Evolutionary conservation across 2,113 vertebrate species (phyloP).

Genomic region (Deroptyus accipitrinus): DNA sequence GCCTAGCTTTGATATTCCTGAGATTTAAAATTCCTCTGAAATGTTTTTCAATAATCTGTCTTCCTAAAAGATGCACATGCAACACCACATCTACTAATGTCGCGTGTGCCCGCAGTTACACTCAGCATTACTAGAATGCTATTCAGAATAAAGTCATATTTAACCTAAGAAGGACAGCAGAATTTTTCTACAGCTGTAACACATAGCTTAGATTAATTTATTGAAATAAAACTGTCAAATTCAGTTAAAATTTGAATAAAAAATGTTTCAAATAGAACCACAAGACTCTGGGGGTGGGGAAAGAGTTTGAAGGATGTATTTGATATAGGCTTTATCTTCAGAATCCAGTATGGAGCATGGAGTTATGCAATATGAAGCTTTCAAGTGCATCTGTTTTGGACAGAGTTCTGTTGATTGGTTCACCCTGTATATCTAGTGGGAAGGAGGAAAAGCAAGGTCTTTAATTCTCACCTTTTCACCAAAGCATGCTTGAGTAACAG

Average conservation of each 20-base stretch:
- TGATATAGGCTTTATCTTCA: background rate
- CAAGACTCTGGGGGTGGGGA: fast-evolving
- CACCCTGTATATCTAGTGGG: background rate
- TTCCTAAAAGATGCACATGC: background rate
- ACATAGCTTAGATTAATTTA: background rate
- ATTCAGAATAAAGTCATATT: background rate
- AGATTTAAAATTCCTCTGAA: background rate
- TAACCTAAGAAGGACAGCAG: background rate
- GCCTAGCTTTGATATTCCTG: background rate
- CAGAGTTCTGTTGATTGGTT: background rate
- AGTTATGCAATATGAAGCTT: background rate
- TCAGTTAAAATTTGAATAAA: background rate
- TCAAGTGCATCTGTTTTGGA: background rate
- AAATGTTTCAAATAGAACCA: background rate
- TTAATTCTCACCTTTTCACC: background rate
- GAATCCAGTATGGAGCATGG: fast-evolving
- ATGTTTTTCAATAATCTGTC: background rate
- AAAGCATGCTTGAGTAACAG: background rate
- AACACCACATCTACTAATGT: too few species aligned
- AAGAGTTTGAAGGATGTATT: background rate
- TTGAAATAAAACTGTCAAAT: background rate
- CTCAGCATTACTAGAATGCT: background rate
- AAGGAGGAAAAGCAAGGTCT: background rate
- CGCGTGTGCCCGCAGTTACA: background rate
- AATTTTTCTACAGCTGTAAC: background rate